A percentile compares a stretch with the other conserved stretches of the same genome.
phyloP scores from a whole-genome alignment of 2,797 vertebrate genomes.

The Melanogrammus aeglefinus region DNA sequence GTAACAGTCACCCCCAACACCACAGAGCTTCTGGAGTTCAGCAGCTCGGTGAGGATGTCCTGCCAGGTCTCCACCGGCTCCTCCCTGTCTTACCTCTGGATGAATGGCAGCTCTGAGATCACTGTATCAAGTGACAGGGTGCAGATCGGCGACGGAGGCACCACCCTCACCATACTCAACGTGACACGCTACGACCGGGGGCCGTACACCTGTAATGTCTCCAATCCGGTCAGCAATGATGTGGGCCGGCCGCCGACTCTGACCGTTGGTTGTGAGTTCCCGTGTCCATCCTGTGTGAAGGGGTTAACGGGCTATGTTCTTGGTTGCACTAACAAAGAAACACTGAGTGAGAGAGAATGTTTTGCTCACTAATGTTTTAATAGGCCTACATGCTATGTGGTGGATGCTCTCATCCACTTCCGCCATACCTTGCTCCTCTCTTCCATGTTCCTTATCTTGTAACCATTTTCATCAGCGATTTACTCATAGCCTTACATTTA shows the following conservation, averaged over 20 bases:
- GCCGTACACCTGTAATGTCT: constrained; percentile 31
- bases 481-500: not conserved
- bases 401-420: no score
- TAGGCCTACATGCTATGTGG: no score
- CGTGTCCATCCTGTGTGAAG: not conserved
- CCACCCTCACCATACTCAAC: constrained; percentile 35
- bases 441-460: not conserved
- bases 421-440: not conserved
- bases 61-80: constrained; percentile 38
- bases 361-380: no score
- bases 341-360: no score
- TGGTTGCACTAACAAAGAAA: not conserved
- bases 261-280: constrained; percentile 47
- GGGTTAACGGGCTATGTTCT: not conserved
- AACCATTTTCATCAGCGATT: not conserved
- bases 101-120: constrained; percentile 41
- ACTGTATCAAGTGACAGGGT: constrained; percentile 20
- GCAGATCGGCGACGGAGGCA: constrained; percentile 25
- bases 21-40: constrained; percentile 40
- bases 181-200: constrained; percentile 39
- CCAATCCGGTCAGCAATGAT: constrained; percentile 36
- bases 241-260: constrained; percentile 34
- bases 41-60: constrained; percentile 32
- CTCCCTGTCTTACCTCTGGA: constrained; percentile 37
- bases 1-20: constrained; percentile 16